A percentile compares a stretch with the other conserved stretches of the same genome.
These are phyloP conservation scores for Macroglossus sobrinus DNA, from an alignment of 2,113 vertebrate genomes.

Conservation along the genomic window DNA sequence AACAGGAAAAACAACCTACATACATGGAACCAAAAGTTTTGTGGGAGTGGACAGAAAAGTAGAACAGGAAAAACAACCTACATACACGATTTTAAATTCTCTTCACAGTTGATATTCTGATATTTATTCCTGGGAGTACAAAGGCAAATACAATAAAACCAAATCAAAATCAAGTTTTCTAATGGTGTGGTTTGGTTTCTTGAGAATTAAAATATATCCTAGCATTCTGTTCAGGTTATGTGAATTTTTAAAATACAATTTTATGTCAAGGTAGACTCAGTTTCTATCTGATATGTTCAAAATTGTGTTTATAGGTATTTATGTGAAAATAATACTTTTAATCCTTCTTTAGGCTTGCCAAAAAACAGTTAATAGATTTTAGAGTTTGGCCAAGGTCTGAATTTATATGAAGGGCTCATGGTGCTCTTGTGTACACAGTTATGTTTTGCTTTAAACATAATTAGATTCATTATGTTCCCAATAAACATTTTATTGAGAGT, in stretches of 20 bases:
- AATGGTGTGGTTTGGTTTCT: neutral
- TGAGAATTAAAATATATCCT: neutral
- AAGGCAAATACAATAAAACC: neutral
- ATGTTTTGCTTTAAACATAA: constrained; percentile 47
- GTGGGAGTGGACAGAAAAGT: neutral
- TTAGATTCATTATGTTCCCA: constrained; percentile 63
- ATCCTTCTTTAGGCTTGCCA: neutral
- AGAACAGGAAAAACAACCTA: neutral
- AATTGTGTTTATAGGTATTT: neutral
- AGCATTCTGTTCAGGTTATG: neutral
- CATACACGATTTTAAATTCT: neutral
- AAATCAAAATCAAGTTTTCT: neutral
- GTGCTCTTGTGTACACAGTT: constrained; percentile 31
- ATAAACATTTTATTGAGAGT: constrained; percentile 61
- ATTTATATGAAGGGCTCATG: constrained; percentile 4
- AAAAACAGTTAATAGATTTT: constrained; percentile 44
- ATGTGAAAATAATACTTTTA: constrained; percentile 29
- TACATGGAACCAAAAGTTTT: neutral
- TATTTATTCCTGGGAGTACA: neutral
- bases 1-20: neutral
- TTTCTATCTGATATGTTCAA: neutral
- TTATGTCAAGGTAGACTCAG: neutral
- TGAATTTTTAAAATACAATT: neutral
- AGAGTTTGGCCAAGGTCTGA: constrained; percentile 34
- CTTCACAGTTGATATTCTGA: neutral